phyloP scores from a whole-genome alignment of 2,113 vertebrate species.

The Myrmophylax atrothorax region DNA sequence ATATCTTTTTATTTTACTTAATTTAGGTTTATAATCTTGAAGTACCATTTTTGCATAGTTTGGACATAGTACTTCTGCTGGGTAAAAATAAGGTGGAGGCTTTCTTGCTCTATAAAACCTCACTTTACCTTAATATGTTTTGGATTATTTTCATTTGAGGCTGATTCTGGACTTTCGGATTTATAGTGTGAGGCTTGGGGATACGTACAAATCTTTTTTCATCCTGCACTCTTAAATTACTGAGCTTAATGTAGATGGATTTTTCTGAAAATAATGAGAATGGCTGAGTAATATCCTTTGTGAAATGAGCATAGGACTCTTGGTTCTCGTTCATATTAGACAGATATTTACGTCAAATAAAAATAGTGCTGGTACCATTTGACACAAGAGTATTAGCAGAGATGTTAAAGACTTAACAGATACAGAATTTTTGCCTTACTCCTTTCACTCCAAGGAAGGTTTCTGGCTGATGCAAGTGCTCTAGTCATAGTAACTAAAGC shows the following conservation, averaged over 20 bases:
- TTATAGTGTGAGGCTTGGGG: background rate
- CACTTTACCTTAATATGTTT: background rate
- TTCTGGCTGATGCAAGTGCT: background rate
- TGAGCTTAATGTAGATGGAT: background rate
- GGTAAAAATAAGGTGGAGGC: background rate
- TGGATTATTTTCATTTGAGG: background rate
- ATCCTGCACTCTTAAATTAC: background rate
- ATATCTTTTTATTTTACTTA: background rate
- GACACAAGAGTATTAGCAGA: background rate
- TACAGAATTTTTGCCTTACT: background rate
- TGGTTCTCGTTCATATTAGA: background rate
- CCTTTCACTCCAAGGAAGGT: background rate
- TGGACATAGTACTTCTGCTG: background rate
- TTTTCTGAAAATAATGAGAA: constrained; percentile 24
- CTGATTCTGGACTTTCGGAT: background rate
- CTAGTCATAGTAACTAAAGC: background rate
- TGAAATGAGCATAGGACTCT: background rate
- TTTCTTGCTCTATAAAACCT: background rate
- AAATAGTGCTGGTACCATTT: constrained; percentile 1
- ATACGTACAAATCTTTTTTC: background rate
- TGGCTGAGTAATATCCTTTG: constrained; percentile 7
- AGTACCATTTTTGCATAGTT: background rate
- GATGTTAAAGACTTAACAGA: background rate
- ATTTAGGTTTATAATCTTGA: background rate
- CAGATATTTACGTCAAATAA: constrained; percentile 2